phyloP scores from a whole-genome alignment of 2,797 vertebrate genomes.

The Margarornis squamiger region DNA sequence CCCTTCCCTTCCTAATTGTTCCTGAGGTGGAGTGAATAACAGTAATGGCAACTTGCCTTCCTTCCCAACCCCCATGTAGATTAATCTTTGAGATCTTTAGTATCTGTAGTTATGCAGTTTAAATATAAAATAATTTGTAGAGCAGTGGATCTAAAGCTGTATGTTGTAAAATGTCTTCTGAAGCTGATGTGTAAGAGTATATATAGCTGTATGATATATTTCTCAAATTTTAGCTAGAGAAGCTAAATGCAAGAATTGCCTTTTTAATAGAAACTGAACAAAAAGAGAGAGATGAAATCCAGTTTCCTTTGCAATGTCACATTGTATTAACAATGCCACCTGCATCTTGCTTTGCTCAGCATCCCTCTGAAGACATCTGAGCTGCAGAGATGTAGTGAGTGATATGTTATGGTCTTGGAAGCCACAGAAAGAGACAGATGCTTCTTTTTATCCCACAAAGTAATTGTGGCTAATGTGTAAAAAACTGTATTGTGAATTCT shows the following conservation, averaged over 20 bases:
- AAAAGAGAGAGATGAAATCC: background rate
- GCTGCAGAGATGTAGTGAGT: rapidly evolving
- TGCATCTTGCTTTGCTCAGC: background rate
- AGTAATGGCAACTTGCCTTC: background rate
- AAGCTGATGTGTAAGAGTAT: background rate
- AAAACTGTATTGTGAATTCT: background rate
- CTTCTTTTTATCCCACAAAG: background rate
- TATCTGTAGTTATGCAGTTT: rapidly evolving
- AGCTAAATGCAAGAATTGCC: background rate
- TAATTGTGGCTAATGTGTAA: background rate
- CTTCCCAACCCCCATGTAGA: background rate
- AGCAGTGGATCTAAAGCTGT: background rate
- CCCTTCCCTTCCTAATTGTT: background rate
- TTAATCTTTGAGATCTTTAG: background rate
- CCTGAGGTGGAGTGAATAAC: background rate
- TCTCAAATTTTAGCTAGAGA: background rate
- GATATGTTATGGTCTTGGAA: background rate
- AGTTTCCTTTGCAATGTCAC: background rate
- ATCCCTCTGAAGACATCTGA: background rate
- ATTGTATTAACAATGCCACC: background rate
- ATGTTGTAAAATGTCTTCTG: background rate
- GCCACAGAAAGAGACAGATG: background rate
- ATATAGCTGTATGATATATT: background rate
- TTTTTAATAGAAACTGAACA: background rate
- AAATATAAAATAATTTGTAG: background rate